These are phyloP conservation scores for Syngnathus acus DNA, from an alignment of 2,797 vertebrate species.

Conservation along the genomic window DNA sequence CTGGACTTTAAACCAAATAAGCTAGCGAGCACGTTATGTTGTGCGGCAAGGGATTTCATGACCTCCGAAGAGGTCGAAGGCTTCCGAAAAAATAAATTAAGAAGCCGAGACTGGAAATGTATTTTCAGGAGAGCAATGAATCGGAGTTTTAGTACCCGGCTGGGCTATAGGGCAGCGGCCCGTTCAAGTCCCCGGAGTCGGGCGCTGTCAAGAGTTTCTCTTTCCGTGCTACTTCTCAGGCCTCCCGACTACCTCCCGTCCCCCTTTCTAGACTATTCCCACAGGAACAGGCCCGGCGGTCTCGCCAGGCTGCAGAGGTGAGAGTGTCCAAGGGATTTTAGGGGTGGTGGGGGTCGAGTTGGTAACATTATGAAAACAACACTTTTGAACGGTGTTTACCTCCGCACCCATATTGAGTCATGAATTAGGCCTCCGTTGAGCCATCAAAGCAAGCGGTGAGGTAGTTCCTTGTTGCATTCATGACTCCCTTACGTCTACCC, in stretches of 20 bases:
- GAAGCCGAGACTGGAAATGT: slow-evolving; percentile 17
- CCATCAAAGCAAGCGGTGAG: slow-evolving; percentile 43
- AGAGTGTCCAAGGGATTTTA: slow-evolving; percentile 22
- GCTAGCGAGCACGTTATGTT: slow-evolving; percentile 22
- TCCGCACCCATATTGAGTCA: slow-evolving; percentile 34
- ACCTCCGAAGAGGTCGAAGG: slow-evolving; percentile 24
- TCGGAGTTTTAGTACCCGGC: slow-evolving; percentile 32
- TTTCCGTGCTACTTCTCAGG: slow-evolving; percentile 37
- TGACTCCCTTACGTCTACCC: slow-evolving; percentile 37
- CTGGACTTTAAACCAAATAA: slow-evolving; percentile 35
- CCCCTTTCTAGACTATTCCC: slow-evolving; percentile 27
- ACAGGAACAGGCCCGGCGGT: slow-evolving; percentile 42
- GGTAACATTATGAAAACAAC: slow-evolving; percentile 51
- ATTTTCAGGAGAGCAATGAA: slow-evolving; percentile 22
- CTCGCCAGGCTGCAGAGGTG: slow-evolving; percentile 37
- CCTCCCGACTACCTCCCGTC: slow-evolving; percentile 29
- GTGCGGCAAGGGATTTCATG: slow-evolving; percentile 10
- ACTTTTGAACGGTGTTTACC: slow-evolving; percentile 45
- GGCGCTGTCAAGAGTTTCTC: slow-evolving; percentile 45
- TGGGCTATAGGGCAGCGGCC: slow-evolving; percentile 21
- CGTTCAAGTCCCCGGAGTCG: slow-evolving; percentile 34
- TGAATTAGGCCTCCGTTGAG: slow-evolving; percentile 42
- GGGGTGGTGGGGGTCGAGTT: slow-evolving; percentile 31
- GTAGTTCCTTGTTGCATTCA: slow-evolving; percentile 57
- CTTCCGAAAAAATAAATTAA: slow-evolving; percentile 19